Conservation (phyloP, 1,140 invertebrate genomes). For the Papilio machaon region DNA sequence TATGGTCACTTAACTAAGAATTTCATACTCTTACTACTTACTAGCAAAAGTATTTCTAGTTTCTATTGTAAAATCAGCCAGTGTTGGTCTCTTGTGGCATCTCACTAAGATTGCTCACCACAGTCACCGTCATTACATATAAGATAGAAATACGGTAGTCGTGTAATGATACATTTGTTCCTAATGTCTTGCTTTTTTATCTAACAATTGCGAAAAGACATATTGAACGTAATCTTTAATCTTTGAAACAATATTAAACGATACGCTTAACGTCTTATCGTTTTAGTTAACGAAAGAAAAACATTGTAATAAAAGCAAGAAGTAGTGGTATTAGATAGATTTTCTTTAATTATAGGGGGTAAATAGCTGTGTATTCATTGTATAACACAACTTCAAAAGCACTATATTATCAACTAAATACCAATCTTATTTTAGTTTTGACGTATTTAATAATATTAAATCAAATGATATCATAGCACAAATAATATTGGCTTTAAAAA, state of each 20-base stretch:
- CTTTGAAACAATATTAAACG: background rate
- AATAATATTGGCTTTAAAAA: background rate
- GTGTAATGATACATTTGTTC: slow-evolving; percentile 20
- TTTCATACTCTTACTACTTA: too few species aligned
- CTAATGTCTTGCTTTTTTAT: slow-evolving; percentile 23
- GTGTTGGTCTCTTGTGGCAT: background rate
- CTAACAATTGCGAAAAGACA: background rate
- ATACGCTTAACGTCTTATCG: background rate
- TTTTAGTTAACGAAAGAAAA: background rate
- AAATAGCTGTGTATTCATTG: too few species aligned
- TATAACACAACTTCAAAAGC: too few species aligned
- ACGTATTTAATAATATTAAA: too few species aligned
- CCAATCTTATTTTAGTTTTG: too few species aligned
- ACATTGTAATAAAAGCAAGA: background rate
- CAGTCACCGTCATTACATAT: slow-evolving; percentile 16
- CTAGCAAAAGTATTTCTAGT: too few species aligned
- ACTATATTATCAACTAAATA: too few species aligned
- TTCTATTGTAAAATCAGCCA: too few species aligned
- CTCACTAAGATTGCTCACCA: slow-evolving; percentile 3
- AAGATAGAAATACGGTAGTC: slow-evolving; percentile 33
- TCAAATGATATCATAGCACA: too few species aligned
- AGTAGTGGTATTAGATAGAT: background rate
- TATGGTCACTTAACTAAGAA: too few species aligned
- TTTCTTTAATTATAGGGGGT: too few species aligned
- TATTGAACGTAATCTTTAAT: background rate